Evolutionary conservation across 92 coral and sea anemone genomes (phyloP).

Genomic region (Porites rus): DNA sequence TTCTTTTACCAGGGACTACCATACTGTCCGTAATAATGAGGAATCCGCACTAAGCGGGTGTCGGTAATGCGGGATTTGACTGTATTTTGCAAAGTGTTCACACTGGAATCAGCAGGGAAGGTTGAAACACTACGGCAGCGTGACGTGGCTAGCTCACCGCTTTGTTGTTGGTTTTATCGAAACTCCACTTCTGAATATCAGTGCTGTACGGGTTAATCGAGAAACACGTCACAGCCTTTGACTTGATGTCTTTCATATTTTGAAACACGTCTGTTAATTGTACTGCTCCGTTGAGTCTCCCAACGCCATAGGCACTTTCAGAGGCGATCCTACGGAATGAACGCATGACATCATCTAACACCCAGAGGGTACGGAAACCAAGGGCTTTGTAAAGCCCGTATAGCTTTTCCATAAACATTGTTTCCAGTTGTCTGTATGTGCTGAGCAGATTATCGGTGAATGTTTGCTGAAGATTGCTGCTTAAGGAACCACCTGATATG

Average conservation of each 20-base stretch:
- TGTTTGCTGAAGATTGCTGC: not conserved
- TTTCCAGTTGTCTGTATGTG: conserved; percentile 1
- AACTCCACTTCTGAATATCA: not conserved
- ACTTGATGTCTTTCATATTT: not conserved
- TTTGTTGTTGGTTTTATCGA: not conserved
- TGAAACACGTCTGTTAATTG: not conserved
- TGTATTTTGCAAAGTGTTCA: no score
- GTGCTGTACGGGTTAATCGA: not conserved
- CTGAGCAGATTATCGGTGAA: not conserved
- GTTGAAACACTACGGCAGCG: no score
- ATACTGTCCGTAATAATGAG: no score
- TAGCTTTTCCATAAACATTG: not conserved
- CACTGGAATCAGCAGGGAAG: no score
- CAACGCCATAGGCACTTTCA: no score
- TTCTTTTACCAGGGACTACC: no score
- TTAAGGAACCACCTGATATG: not conserved
- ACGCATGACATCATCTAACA: not conserved
- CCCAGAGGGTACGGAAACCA: not conserved
- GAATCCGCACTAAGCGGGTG: no score
- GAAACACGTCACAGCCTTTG: not conserved
- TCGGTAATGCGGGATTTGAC: no score
- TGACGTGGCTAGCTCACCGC: not conserved
- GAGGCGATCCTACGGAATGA: not conserved
- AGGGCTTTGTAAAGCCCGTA: not conserved
- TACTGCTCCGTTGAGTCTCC: not conserved